Percentiles rank a stretch among this genome's conserved stretches.
Evolutionary conservation across 2,113 vertebrate genomes (phyloP).

Genomic region (Nettapus auritus): DNA sequence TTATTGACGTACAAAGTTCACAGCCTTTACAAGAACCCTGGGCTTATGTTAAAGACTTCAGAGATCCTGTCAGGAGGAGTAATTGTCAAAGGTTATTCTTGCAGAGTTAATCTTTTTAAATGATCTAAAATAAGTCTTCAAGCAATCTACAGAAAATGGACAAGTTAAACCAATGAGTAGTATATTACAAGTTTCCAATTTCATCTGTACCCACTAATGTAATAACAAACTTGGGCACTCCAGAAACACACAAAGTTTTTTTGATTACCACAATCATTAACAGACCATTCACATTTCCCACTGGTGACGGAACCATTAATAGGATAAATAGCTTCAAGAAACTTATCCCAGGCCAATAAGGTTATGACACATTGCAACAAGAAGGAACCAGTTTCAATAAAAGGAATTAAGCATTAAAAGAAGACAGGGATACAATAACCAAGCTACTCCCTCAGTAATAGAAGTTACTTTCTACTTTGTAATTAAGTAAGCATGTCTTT

Average conservation of each 20-base stretch:
- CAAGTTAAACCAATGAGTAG: constrained; percentile 64
- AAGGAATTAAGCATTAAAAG: not conserved
- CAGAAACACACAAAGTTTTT: not conserved
- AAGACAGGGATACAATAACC: not conserved
- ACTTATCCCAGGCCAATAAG: not conserved
- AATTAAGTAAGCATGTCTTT: constrained; percentile 28
- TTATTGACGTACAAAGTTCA: not conserved
- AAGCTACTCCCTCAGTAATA: not conserved
- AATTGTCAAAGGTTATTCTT: constrained; percentile 36
- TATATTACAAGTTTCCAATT: constrained; percentile 53
- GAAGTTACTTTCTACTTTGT: constrained; percentile 14
- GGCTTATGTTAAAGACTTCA: not conserved
- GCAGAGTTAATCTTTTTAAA: constrained; percentile 58
- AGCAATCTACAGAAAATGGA: constrained; percentile 39
- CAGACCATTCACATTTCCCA: not conserved
- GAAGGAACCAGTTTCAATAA: not conserved
- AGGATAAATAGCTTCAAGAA: constrained; percentile 41
- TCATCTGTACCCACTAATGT: constrained; percentile 51
- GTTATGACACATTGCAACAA: not conserved
- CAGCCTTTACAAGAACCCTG: not conserved
- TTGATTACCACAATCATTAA: constrained; percentile 44
- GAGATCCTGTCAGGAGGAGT: constrained; percentile 15
- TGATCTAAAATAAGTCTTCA: constrained; percentile 65
- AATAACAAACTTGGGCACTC: constrained; percentile 41
- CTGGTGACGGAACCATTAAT: not conserved